A percentile compares a stretch with the other conserved stretches of the same genome.
phyloP scores from a whole-genome alignment of 2,797 vertebrate species.

The Esox lucius region DNA sequence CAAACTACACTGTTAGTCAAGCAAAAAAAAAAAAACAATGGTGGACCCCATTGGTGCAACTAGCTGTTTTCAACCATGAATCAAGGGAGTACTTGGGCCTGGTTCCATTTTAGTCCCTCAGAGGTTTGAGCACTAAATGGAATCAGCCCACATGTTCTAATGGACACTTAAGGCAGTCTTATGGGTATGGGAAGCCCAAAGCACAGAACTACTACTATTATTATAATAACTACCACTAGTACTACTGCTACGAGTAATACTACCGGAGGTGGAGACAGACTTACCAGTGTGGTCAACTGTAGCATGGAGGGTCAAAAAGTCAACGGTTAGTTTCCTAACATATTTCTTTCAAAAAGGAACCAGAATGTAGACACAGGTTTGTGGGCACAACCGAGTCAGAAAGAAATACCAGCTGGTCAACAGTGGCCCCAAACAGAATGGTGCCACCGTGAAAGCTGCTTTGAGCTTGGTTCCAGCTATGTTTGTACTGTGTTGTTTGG shows the following conservation, averaged over 20 bases:
- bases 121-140: not conserved
- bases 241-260: constrained; percentile 1
- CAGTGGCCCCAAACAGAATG: not conserved
- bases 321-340: constrained; percentile 44
- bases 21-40: not conserved
- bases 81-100: not conserved
- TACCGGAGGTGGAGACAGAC: constrained; percentile 48
- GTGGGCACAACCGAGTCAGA: not conserved
- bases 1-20: not conserved
- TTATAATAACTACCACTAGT: not conserved
- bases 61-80: not conserved
- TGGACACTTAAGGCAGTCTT: not conserved
- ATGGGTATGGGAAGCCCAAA: not conserved
- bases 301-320: constrained; percentile 68
- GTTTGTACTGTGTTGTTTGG: not conserved
- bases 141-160: not conserved
- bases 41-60: not conserved
- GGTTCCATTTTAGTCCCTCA: not conserved
- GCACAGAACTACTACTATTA: not conserved
- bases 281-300: constrained; percentile 80
- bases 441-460: not conserved
- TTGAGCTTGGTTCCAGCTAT: not conserved
- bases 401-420: not conserved
- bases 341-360: not conserved
- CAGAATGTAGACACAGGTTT: not conserved